Evolutionary conservation across 1,140 invertebrate species (phyloP).

Genomic region (Drosophila suzukii): DNA sequence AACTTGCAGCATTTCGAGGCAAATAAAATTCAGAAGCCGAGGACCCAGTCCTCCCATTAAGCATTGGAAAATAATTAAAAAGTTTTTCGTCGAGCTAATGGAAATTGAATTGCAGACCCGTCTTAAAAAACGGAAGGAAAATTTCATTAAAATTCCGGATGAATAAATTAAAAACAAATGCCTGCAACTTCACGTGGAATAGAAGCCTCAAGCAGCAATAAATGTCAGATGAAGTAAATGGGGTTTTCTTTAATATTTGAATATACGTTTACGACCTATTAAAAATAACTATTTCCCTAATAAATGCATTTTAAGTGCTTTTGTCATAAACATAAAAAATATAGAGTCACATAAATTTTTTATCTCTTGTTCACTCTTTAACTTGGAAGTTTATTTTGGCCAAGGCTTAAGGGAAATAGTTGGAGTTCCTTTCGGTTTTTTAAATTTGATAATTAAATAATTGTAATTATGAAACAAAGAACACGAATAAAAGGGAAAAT

Average conservation of each 20-base stretch:
- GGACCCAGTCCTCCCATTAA: conserved; percentile 32
- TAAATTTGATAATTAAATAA: conserved; percentile 8
- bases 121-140: conserved; percentile 29
- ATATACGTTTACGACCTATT: background rate
- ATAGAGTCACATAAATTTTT: too few species aligned
- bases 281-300: too few species aligned
- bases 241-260: too few species aligned
- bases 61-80: conserved; percentile 81
- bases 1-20: conserved; percentile 34
- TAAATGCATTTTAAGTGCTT: too few species aligned
- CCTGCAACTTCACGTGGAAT: background rate
- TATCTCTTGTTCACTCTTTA: too few species aligned
- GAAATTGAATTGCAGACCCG: conserved; percentile 57
- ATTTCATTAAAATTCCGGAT: conserved; percentile 55
- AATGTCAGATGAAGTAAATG: conserved; percentile 13
- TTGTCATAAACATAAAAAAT: too few species aligned
- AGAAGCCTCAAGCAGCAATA: conserved; percentile 2
- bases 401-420: conserved; percentile 2
- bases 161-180: conserved; percentile 52
- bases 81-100: conserved; percentile 70
- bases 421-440: background rate
- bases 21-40: conserved; percentile 41
- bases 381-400: background rate
- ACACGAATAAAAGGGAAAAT: background rate
- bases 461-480: background rate